Evolutionary conservation across 1,140 invertebrate genomes (phyloP), one percentile per base, ranked within the genome.

Genomic region (Neodiprion pinetum): DNA sequence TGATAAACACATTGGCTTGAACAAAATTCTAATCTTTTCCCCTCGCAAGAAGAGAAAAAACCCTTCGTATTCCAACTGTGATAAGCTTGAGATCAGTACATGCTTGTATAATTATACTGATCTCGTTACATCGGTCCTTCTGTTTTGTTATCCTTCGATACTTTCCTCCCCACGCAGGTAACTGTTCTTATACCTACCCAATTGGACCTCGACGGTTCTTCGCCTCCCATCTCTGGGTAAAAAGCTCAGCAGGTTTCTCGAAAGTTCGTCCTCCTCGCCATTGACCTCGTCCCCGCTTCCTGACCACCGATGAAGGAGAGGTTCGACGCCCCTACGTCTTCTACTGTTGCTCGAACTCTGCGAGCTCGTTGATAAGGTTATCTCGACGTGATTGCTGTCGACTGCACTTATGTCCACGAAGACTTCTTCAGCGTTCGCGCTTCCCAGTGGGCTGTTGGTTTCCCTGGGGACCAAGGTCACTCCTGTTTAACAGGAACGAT

Each of bases 321-420:
- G 28, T 40, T 40, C 28, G 28, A 40, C 28, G 1, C 28, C 5
- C 28, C 28, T 40, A 5, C 28, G 28, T 40, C 28, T 40, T 5
- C 53, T 61, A 12, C 53, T 9, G 53, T 12, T 12, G 10, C 11
- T 10, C 23, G 14, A 48, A 23, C 1, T 21, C 21, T 14, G 53
- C 48, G 40, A 49, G 47, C 21, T 17, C 48, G 48, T 72, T 7
- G 12, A 11, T 12, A 61, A 12, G 11, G 53, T 14, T 61, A 76
- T 49, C 71, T 73, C 23, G 10, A 75, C 1, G 75, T 79, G 73
- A 11, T 76, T 68, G 47, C 53, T 48, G 70, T 75, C 69, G 47
- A 72, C 49, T 12, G 53, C 28, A 14, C 11, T 21, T 12, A 72
- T 14, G 47, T 71, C 2, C 9, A 72, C 70, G 40, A 40, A 7